Evolutionary conservation across 2,888 invertebrate genomes (phyloP).

Genomic region (Xiphydria camelus): DNA sequence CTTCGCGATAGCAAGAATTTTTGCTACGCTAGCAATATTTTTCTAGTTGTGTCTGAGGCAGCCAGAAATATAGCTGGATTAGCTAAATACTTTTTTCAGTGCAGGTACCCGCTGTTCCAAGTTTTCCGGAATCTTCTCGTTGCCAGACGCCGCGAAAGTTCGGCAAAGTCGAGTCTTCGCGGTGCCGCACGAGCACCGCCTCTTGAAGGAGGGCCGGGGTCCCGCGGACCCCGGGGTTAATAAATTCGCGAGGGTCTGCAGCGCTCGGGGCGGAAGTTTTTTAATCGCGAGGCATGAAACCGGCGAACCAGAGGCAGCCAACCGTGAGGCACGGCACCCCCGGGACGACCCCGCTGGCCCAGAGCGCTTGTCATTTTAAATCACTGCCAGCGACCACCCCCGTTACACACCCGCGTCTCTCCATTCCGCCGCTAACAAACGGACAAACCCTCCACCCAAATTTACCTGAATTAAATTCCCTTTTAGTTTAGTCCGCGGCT

Average conservation of each 20-base stretch:
- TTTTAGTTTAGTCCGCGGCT: constrained; percentile 30
- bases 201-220: no score
- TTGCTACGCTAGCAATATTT: no score
- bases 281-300: constrained; percentile 51
- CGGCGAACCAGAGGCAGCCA: constrained; percentile 34
- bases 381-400: constrained; percentile 41
- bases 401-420: constrained; percentile 9
- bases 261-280: constrained; percentile 50
- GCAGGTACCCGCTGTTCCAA: no score
- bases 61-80: no score
- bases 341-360: constrained; percentile 46
- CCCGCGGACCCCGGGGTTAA: constrained; percentile 38
- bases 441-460: constrained; percentile 23
- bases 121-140: no score
- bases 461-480: constrained; percentile 46
- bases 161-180: no score
- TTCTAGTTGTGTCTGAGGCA: no score
- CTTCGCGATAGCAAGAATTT: no score
- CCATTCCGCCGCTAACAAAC: constrained; percentile 9
- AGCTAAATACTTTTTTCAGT: no score
- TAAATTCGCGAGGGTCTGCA: constrained; percentile 52
- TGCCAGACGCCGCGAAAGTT: no score
- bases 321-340: constrained; percentile 53
- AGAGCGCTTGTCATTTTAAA: constrained; percentile 56
- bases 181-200: no score